Percentiles rank a stretch among this genome's conserved stretches.
These are phyloP conservation scores for Ormia ochracea DNA, from an alignment of 2,888 invertebrate species.

Conservation along the genomic window DNA sequence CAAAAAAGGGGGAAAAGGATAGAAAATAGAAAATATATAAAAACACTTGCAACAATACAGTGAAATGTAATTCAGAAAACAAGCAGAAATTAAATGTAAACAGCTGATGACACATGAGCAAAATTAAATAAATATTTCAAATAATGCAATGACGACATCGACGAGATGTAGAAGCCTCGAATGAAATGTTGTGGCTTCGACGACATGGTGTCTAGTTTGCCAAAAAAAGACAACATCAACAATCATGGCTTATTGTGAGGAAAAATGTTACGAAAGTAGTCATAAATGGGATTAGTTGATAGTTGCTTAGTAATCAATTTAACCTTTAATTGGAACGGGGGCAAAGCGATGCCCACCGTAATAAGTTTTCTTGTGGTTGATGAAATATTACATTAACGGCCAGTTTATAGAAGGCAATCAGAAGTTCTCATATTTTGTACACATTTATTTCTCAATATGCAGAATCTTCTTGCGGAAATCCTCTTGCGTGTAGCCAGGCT, in stretches of 20 bases:
- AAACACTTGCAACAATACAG: no score
- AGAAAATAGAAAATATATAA: neutral
- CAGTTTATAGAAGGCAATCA: no score
- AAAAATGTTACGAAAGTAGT: neutral
- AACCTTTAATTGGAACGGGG: no score
- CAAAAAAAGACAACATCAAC: neutral
- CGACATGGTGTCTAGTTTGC: conserved; percentile 49
- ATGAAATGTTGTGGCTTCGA: conserved; percentile 6
- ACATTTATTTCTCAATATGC: no score
- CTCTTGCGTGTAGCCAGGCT: no score
- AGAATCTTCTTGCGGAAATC: no score
- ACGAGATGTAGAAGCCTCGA: neutral
- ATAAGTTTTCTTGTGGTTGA: no score
- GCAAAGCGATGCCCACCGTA: no score
- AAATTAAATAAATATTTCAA: conserved; percentile 4
- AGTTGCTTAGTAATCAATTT: no score
- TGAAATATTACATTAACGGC: no score
- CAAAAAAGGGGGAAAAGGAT: neutral
- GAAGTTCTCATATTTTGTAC: no score
- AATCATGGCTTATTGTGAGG: neutral
- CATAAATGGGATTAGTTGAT: neutral
- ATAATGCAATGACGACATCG: neutral
- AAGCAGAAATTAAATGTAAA: neutral
- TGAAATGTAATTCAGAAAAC: conserved; percentile 16
- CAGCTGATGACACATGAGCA: conserved; percentile 43